phyloP scores from a whole-genome alignment of 2,113 vertebrate genomes.

The Azemiops feae region DNA sequence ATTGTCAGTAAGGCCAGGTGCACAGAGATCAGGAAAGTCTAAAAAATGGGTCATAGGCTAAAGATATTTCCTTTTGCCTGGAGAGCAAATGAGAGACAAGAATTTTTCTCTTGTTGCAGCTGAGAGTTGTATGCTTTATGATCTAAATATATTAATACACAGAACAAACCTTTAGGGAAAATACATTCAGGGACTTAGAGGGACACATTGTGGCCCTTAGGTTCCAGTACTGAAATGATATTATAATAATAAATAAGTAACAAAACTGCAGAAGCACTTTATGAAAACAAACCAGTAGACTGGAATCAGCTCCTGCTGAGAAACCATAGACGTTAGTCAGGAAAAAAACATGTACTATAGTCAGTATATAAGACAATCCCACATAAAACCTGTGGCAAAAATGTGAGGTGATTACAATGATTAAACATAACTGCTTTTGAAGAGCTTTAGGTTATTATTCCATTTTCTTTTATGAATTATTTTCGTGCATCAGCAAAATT shows the following conservation, averaged over 20 bases:
- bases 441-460: not conserved
- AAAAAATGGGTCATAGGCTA: not conserved
- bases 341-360: not conserved
- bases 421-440: slow-evolving; percentile 3
- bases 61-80: not conserved
- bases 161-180: not conserved
- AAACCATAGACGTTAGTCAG: not conserved
- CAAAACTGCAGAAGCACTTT: not conserved
- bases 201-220: not conserved
- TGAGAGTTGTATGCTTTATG: not conserved
- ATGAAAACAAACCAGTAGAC: not conserved
- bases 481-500: slow-evolving; percentile 6
- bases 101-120: not conserved
- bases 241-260: not conserved
- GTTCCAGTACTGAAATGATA: not conserved
- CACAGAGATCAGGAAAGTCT: not conserved
- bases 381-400: not conserved
- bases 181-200: not conserved
- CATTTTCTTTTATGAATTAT: not conserved
- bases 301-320: not conserved
- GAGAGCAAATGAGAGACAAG: not conserved
- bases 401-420: not conserved
- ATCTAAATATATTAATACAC: not conserved
- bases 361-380: not conserved
- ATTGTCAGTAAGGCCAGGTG: not conserved